Evolutionary conservation across 1,140 invertebrate genomes (phyloP).

Genomic region (Drosophila triauraria): DNA sequence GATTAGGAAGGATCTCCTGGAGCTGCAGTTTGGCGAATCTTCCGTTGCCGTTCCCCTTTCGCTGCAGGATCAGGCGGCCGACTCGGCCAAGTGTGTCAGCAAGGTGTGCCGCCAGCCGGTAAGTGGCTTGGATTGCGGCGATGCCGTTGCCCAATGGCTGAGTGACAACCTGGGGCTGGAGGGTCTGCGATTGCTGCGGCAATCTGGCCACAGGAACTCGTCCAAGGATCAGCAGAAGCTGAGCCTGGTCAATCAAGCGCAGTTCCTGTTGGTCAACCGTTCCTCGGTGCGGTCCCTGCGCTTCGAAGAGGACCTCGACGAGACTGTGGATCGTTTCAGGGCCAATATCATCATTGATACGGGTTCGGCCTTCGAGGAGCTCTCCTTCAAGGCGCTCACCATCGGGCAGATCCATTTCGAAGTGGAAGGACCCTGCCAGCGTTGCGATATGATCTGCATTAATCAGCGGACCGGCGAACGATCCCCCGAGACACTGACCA

Average conservation of each 20-base stretch:
- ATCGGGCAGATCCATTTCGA: conserved; percentile 88
- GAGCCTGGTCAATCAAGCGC: conserved; percentile 94
- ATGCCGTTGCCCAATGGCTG: conserved; percentile 91
- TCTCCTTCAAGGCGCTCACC: conserved; percentile 88
- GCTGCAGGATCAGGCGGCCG: conserved; percentile 33
- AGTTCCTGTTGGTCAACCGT: conserved; percentile 93
- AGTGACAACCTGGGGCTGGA: conserved; percentile 88
- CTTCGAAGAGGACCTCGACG: conserved; percentile 87
- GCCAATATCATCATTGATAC: conserved; percentile 89
- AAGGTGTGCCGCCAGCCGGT: conserved; percentile 95
- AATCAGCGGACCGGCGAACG: conserved; percentile 93
- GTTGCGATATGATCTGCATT: conserved; percentile 98
- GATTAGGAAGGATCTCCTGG: conserved; percentile 87
- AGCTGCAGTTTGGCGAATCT: conserved; percentile 86
- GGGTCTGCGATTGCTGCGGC: conserved; percentile 90
- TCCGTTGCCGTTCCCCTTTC: conserved; percentile 46
- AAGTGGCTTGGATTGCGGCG: conserved; percentile 93
- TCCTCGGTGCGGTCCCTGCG: conserved; percentile 90
- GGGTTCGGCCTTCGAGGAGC: conserved; percentile 90
- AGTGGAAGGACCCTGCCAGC: conserved; percentile 91
- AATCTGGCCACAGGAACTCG: conserved; percentile 85
- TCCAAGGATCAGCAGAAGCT: conserved; percentile 46
- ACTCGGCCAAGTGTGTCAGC: conserved; percentile 88
- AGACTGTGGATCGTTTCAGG: conserved; percentile 88
- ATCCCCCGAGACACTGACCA: conserved; percentile 93